phyloP scores from a whole-genome alignment of 1,140 invertebrate species.

The Drosophila nigromelanica region DNA sequence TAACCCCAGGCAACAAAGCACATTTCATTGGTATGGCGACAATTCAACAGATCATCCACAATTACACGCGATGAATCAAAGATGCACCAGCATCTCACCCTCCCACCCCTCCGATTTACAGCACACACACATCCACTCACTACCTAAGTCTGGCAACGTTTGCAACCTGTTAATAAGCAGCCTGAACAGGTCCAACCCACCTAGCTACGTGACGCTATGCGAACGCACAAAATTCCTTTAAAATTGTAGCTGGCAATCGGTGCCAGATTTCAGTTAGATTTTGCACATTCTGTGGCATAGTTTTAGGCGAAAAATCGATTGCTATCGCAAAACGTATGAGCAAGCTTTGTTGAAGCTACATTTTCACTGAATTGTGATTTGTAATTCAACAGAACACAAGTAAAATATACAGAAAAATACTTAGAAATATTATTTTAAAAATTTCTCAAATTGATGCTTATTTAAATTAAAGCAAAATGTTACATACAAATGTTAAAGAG shows the following conservation, averaged over 20 bases:
- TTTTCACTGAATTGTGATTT: too few species aligned
- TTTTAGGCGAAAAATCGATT: background rate
- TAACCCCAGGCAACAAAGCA: slow-evolving; percentile 11
- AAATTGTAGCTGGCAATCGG: background rate
- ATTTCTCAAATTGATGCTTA: too few species aligned
- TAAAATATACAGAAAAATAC: too few species aligned
- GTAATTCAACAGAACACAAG: too few species aligned
- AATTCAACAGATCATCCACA: slow-evolving; percentile 28
- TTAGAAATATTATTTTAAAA: too few species aligned
- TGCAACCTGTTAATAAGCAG: slow-evolving; percentile 27
- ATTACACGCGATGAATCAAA: slow-evolving; percentile 41
- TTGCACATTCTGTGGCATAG: background rate
- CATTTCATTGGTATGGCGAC: slow-evolving; percentile 25
- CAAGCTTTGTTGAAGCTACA: too few species aligned
- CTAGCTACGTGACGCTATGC: slow-evolving; percentile 16
- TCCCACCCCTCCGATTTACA: background rate
- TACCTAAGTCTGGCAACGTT: background rate
- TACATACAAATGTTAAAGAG: too few species aligned
- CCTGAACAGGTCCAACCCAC: slow-evolving; percentile 4
- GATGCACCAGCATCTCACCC: slow-evolving; percentile 22
- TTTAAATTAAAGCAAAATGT: too few species aligned
- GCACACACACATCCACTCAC: background rate
- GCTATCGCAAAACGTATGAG: too few species aligned
- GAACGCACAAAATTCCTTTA: background rate
- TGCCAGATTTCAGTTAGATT: background rate